phyloP scores from a whole-genome alignment of 2,113 vertebrate genomes.

The Ramphastos sulfuratus region DNA sequence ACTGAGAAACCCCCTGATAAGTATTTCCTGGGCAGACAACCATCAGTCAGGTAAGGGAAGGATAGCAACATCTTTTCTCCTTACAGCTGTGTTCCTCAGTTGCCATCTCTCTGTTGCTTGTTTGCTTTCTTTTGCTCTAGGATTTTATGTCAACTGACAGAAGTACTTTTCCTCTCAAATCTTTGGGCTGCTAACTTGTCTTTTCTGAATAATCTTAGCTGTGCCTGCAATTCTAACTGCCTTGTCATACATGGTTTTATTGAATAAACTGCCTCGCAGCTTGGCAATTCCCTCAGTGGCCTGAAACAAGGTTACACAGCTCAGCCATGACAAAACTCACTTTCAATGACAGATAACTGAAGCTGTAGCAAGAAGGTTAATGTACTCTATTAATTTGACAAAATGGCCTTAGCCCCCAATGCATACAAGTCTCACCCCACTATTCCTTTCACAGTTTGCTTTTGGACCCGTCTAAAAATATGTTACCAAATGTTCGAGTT shows the following conservation, averaged over 20 bases:
- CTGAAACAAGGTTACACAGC: neutral
- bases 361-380: neutral
- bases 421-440: neutral
- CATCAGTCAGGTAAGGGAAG: neutral
- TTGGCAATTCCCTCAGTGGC: neutral
- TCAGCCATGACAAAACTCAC: neutral
- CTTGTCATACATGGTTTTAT: fast-evolving
- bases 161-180: neutral
- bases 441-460: neutral
- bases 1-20: neutral
- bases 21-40: neutral
- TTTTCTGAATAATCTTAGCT: neutral
- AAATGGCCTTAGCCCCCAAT: neutral
- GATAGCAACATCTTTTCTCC: neutral
- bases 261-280: neutral
- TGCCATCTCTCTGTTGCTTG: neutral
- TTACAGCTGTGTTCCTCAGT: neutral
- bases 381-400: neutral
- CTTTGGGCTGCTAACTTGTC: neutral
- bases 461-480: neutral
- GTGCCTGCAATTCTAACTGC: neutral
- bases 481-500: neutral
- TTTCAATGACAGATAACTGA: neutral
- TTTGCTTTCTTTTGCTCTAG: neutral
- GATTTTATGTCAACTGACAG: neutral